Conservation (phyloP, 1,140 invertebrate genomes). For the Euura lappo region DNA sequence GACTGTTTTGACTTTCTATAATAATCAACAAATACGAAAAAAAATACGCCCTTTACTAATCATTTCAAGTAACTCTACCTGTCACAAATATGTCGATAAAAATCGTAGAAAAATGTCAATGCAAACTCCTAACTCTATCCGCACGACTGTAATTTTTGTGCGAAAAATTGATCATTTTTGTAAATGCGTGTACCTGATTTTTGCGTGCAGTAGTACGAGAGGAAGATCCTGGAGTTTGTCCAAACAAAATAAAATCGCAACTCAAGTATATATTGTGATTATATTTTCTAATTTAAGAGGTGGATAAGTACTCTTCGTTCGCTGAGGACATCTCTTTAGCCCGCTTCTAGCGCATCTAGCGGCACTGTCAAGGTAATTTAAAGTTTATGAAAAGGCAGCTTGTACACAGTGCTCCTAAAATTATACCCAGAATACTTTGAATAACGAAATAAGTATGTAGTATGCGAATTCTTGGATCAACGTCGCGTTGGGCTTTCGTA, state of each 20-base stretch:
- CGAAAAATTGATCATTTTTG: too few relatives aligned
- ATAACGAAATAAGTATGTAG: not conserved
- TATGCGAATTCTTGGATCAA: not conserved
- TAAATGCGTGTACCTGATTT: too few relatives aligned
- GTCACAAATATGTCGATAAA: too few relatives aligned
- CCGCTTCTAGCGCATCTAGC: conserved; percentile 61
- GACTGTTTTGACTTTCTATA: too few relatives aligned
- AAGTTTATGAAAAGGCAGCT: not conserved
- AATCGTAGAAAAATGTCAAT: too few relatives aligned
- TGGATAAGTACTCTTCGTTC: conserved; percentile 60
- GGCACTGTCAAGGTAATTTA: conserved; percentile 59
- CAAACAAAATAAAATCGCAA: not conserved
- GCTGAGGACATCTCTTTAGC: conserved; percentile 58
- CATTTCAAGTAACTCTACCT: too few relatives aligned
- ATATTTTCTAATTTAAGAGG: conserved; percentile 42
- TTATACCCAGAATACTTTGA: not conserved
- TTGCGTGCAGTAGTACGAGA: not conserved
- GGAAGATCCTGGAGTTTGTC: not conserved
- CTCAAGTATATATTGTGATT: not conserved
- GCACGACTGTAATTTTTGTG: too few relatives aligned
- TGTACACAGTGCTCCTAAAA: too few relatives aligned
- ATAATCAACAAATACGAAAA: too few relatives aligned
- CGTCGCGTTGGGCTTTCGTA: not conserved
- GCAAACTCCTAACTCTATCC: too few relatives aligned
- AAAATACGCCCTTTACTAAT: too few relatives aligned